These are phyloP conservation scores for Malacosoma neustria DNA, from an alignment of 2,888 invertebrate species.

Conservation along the genomic window DNA sequence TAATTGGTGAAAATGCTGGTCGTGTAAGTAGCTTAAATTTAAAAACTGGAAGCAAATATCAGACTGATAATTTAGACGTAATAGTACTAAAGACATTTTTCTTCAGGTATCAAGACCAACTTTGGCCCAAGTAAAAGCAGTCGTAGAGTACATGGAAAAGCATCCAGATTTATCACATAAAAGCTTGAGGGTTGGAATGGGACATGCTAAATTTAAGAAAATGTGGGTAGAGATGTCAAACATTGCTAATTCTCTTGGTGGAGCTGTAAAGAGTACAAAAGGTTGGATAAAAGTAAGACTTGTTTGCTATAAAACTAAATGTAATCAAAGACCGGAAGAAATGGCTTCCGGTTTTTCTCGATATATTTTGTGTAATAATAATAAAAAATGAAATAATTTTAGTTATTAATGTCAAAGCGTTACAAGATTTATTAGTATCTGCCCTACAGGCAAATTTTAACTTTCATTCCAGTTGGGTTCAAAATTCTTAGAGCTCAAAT, in stretches of 20 bases:
- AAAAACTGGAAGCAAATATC: too few relatives aligned
- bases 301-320: background rate
- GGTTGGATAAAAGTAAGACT: constrained; percentile 53
- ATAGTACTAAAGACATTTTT: too few relatives aligned
- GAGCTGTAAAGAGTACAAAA: constrained; percentile 44
- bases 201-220: constrained; percentile 39
- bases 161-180: constrained; percentile 46
- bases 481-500: too few relatives aligned
- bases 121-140: constrained; percentile 41
- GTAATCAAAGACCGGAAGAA: too few relatives aligned
- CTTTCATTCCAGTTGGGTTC: too few relatives aligned
- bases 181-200: constrained; percentile 34
- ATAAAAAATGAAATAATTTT: too few relatives aligned
- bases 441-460: too few relatives aligned
- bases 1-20: constrained; percentile 11
- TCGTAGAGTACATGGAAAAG: constrained; percentile 48
- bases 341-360: too few relatives aligned
- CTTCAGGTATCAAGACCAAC: constrained; percentile 46
- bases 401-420: too few relatives aligned
- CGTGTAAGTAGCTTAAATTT: constrained; percentile 15
- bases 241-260: constrained; percentile 40
- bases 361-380: too few relatives aligned
- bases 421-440: too few relatives aligned
- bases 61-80: too few relatives aligned
- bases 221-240: constrained; percentile 45